phyloP scores from a whole-genome alignment of 2,888 invertebrate genomes.

The Dendrolimus pini region DNA sequence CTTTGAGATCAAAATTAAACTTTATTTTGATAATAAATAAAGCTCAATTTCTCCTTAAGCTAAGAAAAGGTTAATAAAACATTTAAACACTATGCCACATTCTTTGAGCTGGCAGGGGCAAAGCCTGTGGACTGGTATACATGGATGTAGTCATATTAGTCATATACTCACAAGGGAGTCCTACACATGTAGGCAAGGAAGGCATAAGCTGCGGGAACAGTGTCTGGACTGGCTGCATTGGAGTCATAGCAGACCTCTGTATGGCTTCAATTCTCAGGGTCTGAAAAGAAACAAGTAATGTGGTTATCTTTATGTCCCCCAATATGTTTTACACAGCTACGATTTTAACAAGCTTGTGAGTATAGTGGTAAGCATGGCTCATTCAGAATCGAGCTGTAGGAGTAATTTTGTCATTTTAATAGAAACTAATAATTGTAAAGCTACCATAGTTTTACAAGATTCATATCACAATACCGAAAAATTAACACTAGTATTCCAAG shows the following conservation, averaged over 20 bases:
- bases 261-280: slow-evolving; percentile 35
- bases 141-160: slow-evolving; percentile 21
- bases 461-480: no score
- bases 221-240: slow-evolving; percentile 22
- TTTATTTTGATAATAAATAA: slow-evolving; percentile 8
- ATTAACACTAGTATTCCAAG: no score
- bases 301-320: neutral
- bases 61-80: neutral
- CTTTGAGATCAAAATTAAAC: no score
- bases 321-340: no score
- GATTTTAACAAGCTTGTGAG: no score
- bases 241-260: slow-evolving; percentile 29
- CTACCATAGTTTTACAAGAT: no score
- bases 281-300: slow-evolving; percentile 27
- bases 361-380: no score
- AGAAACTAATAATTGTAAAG: no score
- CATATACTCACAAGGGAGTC: slow-evolving; percentile 39
- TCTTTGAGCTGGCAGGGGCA: slow-evolving; percentile 32
- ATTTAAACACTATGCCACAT: slow-evolving; percentile 41
- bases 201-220: slow-evolving; percentile 31
- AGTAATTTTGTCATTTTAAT: no score
- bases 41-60: no score
- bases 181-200: slow-evolving; percentile 31
- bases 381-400: no score
- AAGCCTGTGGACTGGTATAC: slow-evolving; percentile 20